Percentiles rank a stretch among this genome's conserved stretches.
Conservation (phyloP, 2,797 vertebrate species). For the Enteromius viviparus region DNA sequence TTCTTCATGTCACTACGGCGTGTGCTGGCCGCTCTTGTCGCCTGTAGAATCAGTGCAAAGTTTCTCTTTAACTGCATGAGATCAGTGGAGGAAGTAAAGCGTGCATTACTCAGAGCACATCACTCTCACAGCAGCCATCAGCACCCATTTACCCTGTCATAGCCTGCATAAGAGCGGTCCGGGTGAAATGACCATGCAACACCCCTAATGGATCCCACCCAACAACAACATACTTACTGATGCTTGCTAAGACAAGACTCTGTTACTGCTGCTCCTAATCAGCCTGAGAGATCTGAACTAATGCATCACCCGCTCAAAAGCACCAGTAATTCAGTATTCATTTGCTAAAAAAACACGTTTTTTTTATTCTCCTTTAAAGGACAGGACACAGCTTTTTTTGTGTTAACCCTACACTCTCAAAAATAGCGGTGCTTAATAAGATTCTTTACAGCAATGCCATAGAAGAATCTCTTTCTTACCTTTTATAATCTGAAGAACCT, state of each 20-base stretch:
- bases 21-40: not conserved
- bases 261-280: not conserved
- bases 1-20: not conserved
- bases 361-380: not conserved
- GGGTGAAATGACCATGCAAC: conserved; percentile 22
- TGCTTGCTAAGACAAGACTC: not conserved
- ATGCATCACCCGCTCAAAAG: not conserved
- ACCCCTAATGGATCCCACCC: conserved; percentile 27
- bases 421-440: no score
- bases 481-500: no score
- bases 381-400: not conserved
- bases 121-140: conserved; percentile 21
- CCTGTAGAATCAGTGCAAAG: conserved; percentile 13
- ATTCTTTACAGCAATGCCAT: no score
- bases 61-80: conserved; percentile 39
- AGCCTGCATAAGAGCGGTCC: conserved; percentile 8
- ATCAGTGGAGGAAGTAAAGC: conserved; percentile 30
- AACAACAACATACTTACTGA: conserved; percentile 9
- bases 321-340: not conserved
- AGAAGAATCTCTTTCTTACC: no score
- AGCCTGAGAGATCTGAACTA: not conserved
- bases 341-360: not conserved
- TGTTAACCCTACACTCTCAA: not conserved
- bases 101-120: conserved; percentile 32
- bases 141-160: conserved; percentile 31